phyloP scores from a whole-genome alignment of 30 jellyfish, hydroid and myxozoan species.

The Clytia hemisphaerica region DNA sequence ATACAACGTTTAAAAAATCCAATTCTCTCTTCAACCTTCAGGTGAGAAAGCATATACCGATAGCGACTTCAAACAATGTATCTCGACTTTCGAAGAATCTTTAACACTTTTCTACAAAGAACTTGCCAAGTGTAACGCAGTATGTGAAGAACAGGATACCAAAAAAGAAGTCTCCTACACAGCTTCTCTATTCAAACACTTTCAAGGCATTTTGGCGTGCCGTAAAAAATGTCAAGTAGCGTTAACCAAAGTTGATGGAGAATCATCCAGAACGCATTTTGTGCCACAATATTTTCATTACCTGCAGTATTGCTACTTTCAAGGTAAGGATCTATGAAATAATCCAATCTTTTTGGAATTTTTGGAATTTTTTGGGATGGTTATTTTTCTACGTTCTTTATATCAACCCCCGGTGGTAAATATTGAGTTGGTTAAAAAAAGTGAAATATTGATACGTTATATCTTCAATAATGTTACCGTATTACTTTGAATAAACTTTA shows the following conservation, averaged over 20 bases:
- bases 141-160: conserved; percentile 75
- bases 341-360: too few relatives aligned
- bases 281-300: conserved; percentile 77
- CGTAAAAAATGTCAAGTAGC: conserved; percentile 52
- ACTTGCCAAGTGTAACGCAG: conserved; percentile 56
- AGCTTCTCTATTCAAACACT: conserved; percentile 68
- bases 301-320: conserved; percentile 76
- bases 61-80: conserved; percentile 45
- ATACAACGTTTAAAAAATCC: too few relatives aligned
- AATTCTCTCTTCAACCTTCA: too few relatives aligned
- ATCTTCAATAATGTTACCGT: too few relatives aligned
- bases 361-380: too few relatives aligned
- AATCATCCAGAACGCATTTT: conserved; percentile 22
- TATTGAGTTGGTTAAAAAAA: too few relatives aligned
- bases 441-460: too few relatives aligned
- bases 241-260: conserved; percentile 44
- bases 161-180: conserved; percentile 71
- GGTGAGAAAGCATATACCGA: conserved; percentile 54
- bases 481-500: too few relatives aligned
- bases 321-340: conserved; percentile 56
- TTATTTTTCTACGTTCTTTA: too few relatives aligned
- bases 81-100: conserved; percentile 61
- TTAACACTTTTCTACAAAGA: conserved; percentile 60
- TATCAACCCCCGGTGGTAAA: too few relatives aligned
- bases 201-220: conserved; percentile 61